Evolutionary conservation across 53 echinoderm and acorn worm genomes (phyloP).

Genomic region (Mesocentrotus franciscanus): DNA sequence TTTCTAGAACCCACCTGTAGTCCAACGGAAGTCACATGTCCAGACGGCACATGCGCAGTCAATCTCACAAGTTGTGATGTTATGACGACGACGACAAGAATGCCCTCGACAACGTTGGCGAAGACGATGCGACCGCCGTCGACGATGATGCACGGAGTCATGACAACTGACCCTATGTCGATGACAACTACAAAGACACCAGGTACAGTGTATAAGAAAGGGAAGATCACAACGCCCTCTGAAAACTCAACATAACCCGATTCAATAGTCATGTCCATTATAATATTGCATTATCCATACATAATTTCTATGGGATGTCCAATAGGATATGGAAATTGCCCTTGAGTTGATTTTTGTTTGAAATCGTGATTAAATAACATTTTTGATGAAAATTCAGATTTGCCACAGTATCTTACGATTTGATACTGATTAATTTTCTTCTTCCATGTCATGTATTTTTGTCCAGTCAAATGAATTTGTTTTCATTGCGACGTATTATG

Average conservation of each 20-base stretch:
- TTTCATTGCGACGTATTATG: too few relatives aligned
- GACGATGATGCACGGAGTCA: not conserved
- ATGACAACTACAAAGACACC: not conserved
- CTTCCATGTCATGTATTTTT: too few relatives aligned
- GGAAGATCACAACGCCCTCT: not conserved
- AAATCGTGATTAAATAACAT: too few relatives aligned
- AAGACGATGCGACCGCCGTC: not conserved
- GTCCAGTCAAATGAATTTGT: too few relatives aligned
- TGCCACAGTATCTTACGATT: too few relatives aligned
- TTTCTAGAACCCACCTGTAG: slow-evolving; percentile 8
- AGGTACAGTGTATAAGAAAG: not conserved
- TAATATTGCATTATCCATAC: too few relatives aligned
- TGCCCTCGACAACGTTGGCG: not conserved
- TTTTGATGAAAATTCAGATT: too few relatives aligned
- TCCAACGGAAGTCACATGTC: slow-evolving; percentile 36
- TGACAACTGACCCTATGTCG: not conserved
- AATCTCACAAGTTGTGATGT: slow-evolving; percentile 20
- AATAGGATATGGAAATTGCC: too few relatives aligned
- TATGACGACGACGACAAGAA: slow-evolving; percentile 7
- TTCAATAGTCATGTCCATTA: too few relatives aligned
- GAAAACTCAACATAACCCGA: not conserved
- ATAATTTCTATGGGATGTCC: too few relatives aligned
- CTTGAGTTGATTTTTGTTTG: too few relatives aligned
- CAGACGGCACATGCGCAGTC: slow-evolving; percentile 52
- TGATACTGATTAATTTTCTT: too few relatives aligned